Evolutionary conservation across 2,888 invertebrate genomes (phyloP), one percentile per base, ranked within the genome.

Genomic region (Sympetrum striolatum): DNA sequence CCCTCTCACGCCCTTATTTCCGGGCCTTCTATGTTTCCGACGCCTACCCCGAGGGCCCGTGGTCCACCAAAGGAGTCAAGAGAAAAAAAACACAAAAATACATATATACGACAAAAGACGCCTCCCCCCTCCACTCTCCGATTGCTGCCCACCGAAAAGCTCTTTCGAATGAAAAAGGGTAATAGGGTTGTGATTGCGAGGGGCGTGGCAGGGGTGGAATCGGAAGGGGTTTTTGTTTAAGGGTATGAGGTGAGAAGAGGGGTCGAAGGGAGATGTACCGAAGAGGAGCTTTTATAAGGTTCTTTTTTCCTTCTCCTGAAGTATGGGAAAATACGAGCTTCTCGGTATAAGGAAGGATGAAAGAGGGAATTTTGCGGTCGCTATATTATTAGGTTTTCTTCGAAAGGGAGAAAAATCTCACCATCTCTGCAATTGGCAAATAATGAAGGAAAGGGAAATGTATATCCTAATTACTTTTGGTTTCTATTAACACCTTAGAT

Each of bases 11-110:
- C 86, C 60, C 86, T 86, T 86, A 86, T 86, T 86, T 86, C 86
- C 86, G 86, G 86, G 18, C 86, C 86, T 86, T 86, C 86, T 86
- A 60, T 86, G 86, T 86, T 86, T 86, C 86, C 86, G 86, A 86
- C 86, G 86, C 60, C 60, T 39, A 15, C 86, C 86, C 86, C 37
- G 35, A 60, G 86, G 86, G 86, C 86, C 60, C 58, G 39, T 60
- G 37, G 60, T 37, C 60, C 18, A 10, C 22, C 86, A 60, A 86
- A 60, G 86, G 60, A 60, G 86, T 35, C 37, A 86, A 58, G 39
- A 22, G 60, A 86, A 86, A 86, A 82, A 86, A 86, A 82, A 25
- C 5, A 35, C 35, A 86, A 60, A 60, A 86, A 86, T 60, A 86
- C 60, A 86, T 86, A 60, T 86, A 86, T 86, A 37, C 86, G 86